Percentiles rank a stretch among this genome's conserved stretches.
These are phyloP conservation scores for Laticauda laticaudata DNA, from an alignment of 2,113 vertebrate species.

Conservation along the genomic window DNA sequence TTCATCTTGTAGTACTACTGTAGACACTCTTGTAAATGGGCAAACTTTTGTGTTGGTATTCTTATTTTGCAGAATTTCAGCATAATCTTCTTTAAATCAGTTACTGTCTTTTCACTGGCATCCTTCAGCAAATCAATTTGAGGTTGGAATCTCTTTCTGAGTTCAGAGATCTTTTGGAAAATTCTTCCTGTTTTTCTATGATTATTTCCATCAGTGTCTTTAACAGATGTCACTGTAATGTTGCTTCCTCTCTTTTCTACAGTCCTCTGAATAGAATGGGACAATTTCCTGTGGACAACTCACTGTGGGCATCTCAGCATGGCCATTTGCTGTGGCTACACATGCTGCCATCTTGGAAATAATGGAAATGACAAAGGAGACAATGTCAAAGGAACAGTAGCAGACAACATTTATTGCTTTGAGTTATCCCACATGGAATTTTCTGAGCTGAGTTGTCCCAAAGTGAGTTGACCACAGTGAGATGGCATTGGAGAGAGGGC, in stretches of 20 bases:
- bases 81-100: background rate
- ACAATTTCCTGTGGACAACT: too few relatives aligned
- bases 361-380: too few relatives aligned
- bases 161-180: background rate
- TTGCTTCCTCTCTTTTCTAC: background rate
- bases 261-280: background rate
- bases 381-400: too few relatives aligned
- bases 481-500: too few relatives aligned
- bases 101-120: background rate
- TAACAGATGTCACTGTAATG: background rate
- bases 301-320: too few relatives aligned
- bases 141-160: background rate
- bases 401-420: too few relatives aligned
- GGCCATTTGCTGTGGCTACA: too few relatives aligned
- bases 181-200: background rate
- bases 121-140: background rate
- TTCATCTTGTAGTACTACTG: background rate
- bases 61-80: background rate
- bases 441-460: too few relatives aligned
- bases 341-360: too few relatives aligned
- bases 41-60: background rate
- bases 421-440: too few relatives aligned
- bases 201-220: background rate
- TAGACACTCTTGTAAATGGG: background rate
- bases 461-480: too few relatives aligned